Evolutionary conservation across 2,888 invertebrate genomes (phyloP).

Genomic region (Folsomia candida): DNA sequence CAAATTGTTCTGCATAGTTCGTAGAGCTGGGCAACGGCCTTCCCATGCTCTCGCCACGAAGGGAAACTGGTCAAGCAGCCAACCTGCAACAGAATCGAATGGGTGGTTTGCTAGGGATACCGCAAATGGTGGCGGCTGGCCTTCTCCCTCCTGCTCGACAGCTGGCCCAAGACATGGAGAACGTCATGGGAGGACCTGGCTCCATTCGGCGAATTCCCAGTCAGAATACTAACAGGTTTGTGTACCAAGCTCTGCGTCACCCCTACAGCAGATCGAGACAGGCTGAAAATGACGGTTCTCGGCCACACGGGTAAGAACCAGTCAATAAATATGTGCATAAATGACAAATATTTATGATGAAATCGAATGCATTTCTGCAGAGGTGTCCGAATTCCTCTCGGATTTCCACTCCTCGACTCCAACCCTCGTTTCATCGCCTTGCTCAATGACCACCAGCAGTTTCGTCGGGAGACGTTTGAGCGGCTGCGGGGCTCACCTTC

Average conservation of each 20-base stretch:
- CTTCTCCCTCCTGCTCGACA: constrained; percentile 30
- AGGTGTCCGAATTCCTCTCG: no score
- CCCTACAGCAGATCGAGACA: no score
- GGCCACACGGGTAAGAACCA: no score
- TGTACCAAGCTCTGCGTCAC: neutral
- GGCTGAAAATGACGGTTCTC: no score
- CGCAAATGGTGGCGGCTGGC: constrained; percentile 38
- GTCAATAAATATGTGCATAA: no score
- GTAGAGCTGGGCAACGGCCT: constrained; percentile 34
- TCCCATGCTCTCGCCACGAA: constrained; percentile 34
- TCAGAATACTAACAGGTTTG: neutral
- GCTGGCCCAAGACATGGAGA: constrained; percentile 26
- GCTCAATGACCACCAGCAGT: neutral
- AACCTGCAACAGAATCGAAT: constrained; percentile 9
- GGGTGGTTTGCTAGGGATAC: constrained; percentile 30
- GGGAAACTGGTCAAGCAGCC: constrained; percentile 10
- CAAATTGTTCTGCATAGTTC: constrained; percentile 8
- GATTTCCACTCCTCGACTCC: neutral
- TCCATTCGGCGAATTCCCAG: constrained; percentile 22
- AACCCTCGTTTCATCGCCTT: neutral
- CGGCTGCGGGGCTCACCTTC: no score
- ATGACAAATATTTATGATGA: no score
- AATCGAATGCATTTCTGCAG: no score
- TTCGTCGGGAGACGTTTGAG: neutral
- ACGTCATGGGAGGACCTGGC: constrained; percentile 24